Base-by-base conservation (phyloP, 1,140 invertebrate species). In the Hirudo medicinalis region DNA sequence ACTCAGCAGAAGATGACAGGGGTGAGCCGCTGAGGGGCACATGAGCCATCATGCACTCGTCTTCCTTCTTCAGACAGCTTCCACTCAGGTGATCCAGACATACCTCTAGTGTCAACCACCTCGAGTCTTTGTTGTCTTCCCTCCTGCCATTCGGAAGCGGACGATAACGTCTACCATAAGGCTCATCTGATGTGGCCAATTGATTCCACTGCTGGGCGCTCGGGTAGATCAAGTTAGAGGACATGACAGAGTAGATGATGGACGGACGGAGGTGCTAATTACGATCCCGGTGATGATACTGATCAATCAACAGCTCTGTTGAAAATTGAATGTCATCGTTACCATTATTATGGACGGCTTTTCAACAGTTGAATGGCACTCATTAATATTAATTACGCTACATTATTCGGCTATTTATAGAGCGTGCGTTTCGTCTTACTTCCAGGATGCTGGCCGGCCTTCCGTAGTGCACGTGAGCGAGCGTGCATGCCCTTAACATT, bases 91-190 rank as follows among this genome's bases (percentile, higher is more conserved):
- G 27, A n/a, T 60, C 27, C 5, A n/a, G 20, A 27, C 55, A 60
- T 8, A 60, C 55, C 55, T 60, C 55, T 4, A 60, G 27, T 60
- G 55, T 60, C 55, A 60, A 27, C 55, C 55, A 60, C 27, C 55
- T 60, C 4, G 55, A 60, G 27, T 60, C 55, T n/a, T 60, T 27
- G 27, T 15, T 15, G 4, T 60, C 55, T 22, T 60, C n/a, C n/a
- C 55, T n/a, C 20, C 55, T n/a, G 4, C 55, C n/a, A 15, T 40
- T 11, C 4, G 40, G 40, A 40, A 40, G 40, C 40, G 40, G 40
- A 6, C 40, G 40, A 11, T 40, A 40, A 40, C 40, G 40, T 40
- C 40, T 40, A 11, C 40, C 40, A 11, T 40, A 6, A 40, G 40
- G 11, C 40, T 40, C 40, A 11, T 40, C n/a, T n/a, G n/a, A n/a